Conservation (phyloP, 2,113 vertebrate species). For the Tragelaphus scriptus region DNA sequence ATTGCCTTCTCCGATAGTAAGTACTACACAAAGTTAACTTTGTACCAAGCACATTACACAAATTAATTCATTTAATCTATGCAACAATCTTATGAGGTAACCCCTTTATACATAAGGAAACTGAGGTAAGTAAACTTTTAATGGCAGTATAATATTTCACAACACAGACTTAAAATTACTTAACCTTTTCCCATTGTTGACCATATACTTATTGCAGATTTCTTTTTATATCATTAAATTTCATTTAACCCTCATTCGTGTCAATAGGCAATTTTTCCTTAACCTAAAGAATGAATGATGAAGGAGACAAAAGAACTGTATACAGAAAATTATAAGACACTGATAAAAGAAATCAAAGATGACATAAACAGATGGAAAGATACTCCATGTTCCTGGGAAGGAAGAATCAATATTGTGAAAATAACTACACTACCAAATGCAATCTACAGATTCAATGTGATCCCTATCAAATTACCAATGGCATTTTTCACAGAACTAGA, state of each 20-base stretch:
- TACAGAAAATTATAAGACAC: neutral
- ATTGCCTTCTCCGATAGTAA: neutral
- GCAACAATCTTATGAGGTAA: neutral
- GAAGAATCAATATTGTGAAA: neutral
- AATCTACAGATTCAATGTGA: neutral
- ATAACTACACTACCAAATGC: neutral
- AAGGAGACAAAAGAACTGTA: neutral
- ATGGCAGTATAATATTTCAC: neutral
- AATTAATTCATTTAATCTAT: neutral
- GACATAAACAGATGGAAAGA: neutral
- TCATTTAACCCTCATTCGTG: neutral
- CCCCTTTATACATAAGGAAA: neutral
- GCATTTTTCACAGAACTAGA: neutral
- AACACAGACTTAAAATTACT: neutral
- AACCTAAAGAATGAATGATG: neutral
- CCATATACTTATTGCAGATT: neutral
- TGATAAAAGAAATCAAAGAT: neutral
- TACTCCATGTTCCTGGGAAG: neutral
- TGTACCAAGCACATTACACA: neutral
- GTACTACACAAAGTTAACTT: slow-evolving; percentile 6
- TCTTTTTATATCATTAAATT: neutral
- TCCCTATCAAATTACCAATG: neutral
- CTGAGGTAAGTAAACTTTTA: neutral
- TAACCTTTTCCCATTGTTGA: neutral
- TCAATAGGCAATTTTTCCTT: neutral